Percentiles rank a stretch among this genome's conserved stretches.
These are phyloP conservation scores for Phasianus colchicus DNA, from an alignment of 2,113 vertebrate species.

Conservation along the genomic window DNA sequence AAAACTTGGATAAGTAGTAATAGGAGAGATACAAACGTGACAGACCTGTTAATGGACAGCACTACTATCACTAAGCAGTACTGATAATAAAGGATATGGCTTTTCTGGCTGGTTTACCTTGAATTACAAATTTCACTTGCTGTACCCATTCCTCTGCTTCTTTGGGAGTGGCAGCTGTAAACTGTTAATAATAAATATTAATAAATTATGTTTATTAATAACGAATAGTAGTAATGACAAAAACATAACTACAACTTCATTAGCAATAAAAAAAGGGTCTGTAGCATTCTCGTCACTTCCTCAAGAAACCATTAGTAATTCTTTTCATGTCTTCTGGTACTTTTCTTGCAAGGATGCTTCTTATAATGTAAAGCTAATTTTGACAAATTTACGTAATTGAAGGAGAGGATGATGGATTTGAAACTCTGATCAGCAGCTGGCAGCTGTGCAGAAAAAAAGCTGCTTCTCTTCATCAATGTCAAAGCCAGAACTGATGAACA, in stretches of 20 bases:
- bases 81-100: neutral
- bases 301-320: conserved; percentile 82
- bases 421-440: conserved; percentile 88
- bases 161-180: conserved; percentile 89
- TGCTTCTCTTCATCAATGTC: conserved; percentile 90
- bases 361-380: conserved; percentile 89
- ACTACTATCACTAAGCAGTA: neutral
- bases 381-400: conserved; percentile 91
- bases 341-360: conserved; percentile 89
- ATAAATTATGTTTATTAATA: conserved; percentile 38
- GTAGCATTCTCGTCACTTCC: conserved; percentile 73
- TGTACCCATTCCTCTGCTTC: conserved; percentile 97
- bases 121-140: conserved; percentile 90
- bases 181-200: conserved; percentile 75
- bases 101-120: conserved; percentile 81
- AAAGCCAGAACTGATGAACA: conserved; percentile 86
- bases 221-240: conserved; percentile 35
- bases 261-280: conserved; percentile 45
- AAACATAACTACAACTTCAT: conserved; percentile 52
- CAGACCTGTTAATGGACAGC: neutral
- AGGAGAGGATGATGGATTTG: conserved; percentile 89
- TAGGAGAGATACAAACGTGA: neutral
- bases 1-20: neutral
- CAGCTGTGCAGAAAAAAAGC: conserved; percentile 86
- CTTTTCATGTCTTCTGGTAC: conserved; percentile 83